These are phyloP conservation scores for Oreohelix idahoensis DNA, from an alignment of 1,140 invertebrate genomes.

Conservation along the genomic window DNA sequence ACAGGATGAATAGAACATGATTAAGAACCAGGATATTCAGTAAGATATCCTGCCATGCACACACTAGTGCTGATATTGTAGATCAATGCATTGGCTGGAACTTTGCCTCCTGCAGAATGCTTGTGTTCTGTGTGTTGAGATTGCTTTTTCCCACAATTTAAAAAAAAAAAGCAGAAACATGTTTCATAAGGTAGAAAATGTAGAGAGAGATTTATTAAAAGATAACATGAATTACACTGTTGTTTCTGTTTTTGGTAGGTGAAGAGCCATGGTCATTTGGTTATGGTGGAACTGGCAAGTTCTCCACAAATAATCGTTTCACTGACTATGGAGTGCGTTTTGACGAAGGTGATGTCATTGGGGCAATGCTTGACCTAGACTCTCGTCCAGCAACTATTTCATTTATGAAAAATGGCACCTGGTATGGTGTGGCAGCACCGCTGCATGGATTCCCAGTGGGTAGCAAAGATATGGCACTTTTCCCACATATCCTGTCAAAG, in stretches of 20 bases:
- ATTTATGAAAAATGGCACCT: slow-evolving; percentile 88
- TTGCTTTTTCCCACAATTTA: no score
- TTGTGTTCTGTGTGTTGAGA: no score
- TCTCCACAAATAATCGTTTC: slow-evolving; percentile 83
- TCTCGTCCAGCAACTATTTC: slow-evolving; percentile 78
- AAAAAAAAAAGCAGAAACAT: no score
- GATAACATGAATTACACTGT: no score
- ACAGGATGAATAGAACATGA: no score
- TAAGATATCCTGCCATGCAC: no score
- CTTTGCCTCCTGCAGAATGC: no score
- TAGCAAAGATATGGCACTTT: slow-evolving; percentile 79
- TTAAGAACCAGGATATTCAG: no score
- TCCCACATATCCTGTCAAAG: slow-evolving; percentile 90
- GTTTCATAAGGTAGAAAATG: no score
- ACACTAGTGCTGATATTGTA: no score
- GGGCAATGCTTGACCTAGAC: slow-evolving; percentile 80
- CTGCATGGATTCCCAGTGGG: slow-evolving; percentile 73
- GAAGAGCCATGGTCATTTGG: slow-evolving; percentile 88
- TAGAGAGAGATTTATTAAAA: no score
- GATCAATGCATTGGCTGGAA: no score
- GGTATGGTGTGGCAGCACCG: slow-evolving; percentile 78
- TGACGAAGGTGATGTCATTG: slow-evolving; percentile 84
- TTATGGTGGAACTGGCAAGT: slow-evolving; percentile 88
- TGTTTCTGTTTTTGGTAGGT: slow-evolving; percentile 62
- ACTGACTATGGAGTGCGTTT: slow-evolving; percentile 84